Conservation (phyloP, 1,140 invertebrate species). For the Vollenhovia emeryi region DNA sequence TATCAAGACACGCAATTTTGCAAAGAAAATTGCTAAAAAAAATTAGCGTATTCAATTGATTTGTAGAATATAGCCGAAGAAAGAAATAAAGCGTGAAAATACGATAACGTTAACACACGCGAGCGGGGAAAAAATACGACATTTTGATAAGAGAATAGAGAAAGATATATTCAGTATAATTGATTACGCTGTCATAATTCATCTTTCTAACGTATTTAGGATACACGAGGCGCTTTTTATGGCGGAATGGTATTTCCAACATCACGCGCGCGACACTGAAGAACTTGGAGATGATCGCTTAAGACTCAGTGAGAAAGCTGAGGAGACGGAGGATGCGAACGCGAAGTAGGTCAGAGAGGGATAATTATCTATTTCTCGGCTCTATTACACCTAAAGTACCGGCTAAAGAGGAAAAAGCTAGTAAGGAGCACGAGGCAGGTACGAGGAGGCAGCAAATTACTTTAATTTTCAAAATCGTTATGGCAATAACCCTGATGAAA, state of each 20-base stretch:
- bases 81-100: not conserved
- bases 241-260: conserved; percentile 17
- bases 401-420: conserved; percentile 57
- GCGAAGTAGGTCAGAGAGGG: conserved; percentile 51
- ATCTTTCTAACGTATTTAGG: conserved; percentile 36
- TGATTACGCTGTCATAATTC: conserved; percentile 32
- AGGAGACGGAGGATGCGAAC: conserved; percentile 22
- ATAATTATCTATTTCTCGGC: conserved; percentile 61
- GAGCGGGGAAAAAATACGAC: not conserved
- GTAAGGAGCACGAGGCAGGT: conserved; percentile 23
- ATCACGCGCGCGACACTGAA: conserved; percentile 25
- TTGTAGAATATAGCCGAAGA: too few relatives aligned
- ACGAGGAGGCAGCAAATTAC: conserved; percentile 41
- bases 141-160: not conserved
- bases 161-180: conserved; percentile 12
- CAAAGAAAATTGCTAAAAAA: too few relatives aligned
- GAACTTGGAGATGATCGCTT: conserved; percentile 53
- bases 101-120: not conserved
- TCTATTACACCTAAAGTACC: conserved; percentile 58
- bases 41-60: too few relatives aligned
- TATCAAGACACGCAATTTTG: too few relatives aligned
- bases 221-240: conserved; percentile 33
- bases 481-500: conserved; percentile 22
- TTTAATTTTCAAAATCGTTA: conserved; percentile 60
- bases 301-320: conserved; percentile 42